These are phyloP conservation scores for Lindbergichthys nudifrons DNA, from an alignment of 2,797 vertebrate species.

Conservation along the genomic window DNA sequence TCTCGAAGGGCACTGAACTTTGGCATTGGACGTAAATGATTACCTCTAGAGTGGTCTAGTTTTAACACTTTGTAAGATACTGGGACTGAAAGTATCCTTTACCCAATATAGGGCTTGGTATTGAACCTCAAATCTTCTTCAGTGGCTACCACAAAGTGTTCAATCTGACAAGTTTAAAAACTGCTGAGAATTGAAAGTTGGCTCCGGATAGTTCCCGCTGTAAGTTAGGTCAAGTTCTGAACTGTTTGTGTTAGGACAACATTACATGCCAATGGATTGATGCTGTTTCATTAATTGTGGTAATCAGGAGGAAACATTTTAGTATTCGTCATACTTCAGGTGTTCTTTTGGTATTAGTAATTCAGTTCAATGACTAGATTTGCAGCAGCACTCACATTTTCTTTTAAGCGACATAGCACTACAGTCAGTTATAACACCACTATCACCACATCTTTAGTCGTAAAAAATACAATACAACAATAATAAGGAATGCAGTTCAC, in stretches of 20 bases:
- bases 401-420: not conserved
- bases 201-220: not conserved
- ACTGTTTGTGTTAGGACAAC: not conserved
- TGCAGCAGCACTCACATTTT: not conserved
- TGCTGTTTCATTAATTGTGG: not conserved
- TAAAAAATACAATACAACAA: not conserved
- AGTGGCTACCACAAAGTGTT: not conserved
- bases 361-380: not conserved
- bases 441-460: not conserved
- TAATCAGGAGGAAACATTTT: not conserved
- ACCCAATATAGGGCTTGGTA: not conserved
- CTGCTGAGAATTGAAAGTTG: not conserved
- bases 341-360: not conserved
- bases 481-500: slow-evolving; percentile 9
- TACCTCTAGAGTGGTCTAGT: not conserved
- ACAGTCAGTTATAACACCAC: not conserved
- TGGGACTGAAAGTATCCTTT: not conserved
- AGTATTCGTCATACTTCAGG: not conserved
- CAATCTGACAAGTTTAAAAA: not conserved
- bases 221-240: not conserved
- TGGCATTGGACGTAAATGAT: not conserved
- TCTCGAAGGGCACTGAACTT: not conserved
- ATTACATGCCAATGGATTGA: not conserved
- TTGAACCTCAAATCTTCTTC: not conserved
- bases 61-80: not conserved